Evolutionary conservation across 2,888 invertebrate species (phyloP).

Genomic region (Epistrophe eligans): DNA sequence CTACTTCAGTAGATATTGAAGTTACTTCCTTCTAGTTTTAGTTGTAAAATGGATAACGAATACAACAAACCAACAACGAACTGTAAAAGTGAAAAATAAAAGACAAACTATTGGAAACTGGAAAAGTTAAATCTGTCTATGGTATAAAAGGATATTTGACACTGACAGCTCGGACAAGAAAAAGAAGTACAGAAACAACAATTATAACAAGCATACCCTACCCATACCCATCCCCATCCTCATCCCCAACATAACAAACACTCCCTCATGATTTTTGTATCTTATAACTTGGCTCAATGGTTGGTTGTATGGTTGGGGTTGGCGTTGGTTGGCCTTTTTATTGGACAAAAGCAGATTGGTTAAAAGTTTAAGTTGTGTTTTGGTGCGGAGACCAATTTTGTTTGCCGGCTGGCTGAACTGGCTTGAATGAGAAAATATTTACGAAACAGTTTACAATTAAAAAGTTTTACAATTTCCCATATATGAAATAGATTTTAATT

Average conservation of each 20-base stretch:
- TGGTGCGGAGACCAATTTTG: conserved; percentile 51
- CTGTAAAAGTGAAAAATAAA: background rate
- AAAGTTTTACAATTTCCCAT: conserved; percentile 74
- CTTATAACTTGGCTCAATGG: conserved; percentile 12
- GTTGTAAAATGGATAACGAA: conserved; percentile 20
- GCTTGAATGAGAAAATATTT: conserved; percentile 58
- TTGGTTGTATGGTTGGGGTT: background rate
- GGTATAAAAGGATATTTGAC: conserved; percentile 68
- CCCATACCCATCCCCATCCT: too few species aligned
- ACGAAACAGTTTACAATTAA: conserved; percentile 73
- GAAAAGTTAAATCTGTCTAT: conserved; percentile 72
- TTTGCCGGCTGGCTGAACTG: conserved; percentile 15
- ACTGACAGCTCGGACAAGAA: conserved; percentile 61
- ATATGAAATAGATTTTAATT: conserved; percentile 71
- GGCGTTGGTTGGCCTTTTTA: conserved; percentile 28
- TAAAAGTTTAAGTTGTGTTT: conserved; percentile 64
- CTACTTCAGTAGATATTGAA: conserved; percentile 43
- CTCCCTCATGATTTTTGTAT: conserved; percentile 9
- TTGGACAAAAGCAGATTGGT: conserved; percentile 71
- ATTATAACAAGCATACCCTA: conserved; percentile 27
- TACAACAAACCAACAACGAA: conserved; percentile 4
- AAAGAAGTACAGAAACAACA: conserved; percentile 19
- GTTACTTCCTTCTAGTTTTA: conserved; percentile 32
- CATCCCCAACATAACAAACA: too few species aligned
- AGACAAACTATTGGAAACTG: conserved; percentile 50